Base-by-base conservation (phyloP, 2,113 vertebrate genomes). In the Dinomys branickii region DNA sequence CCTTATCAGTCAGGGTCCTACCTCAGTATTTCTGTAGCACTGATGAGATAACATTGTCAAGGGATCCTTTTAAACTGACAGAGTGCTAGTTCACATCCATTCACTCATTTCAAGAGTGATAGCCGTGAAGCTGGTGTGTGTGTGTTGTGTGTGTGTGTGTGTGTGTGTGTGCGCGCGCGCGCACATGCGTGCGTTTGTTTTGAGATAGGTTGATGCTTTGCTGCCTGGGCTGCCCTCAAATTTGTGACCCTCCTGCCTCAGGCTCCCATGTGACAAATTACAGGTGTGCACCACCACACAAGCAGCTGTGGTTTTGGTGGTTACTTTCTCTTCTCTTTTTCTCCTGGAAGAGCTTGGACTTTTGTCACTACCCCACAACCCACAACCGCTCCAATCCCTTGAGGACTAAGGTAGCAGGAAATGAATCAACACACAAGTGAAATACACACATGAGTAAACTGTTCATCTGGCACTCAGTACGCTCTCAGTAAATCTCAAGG, bases 391-490 rank as follows among this genome's bases (percentile, higher is more conserved):
- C 75, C 75, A 28, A 77, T 89, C 73, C 88, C n/a, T 73, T 50
- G 58, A 86, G 52, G 71, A 92, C n/a, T 61, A 86, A 92, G 28
- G 73, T 56, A 77, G 26, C 73, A 94, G 88, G 50, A 87, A 92
- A 77, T 77, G 52, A 87, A 65, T 41, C 41, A 75, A 54, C 0
- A 8, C 88, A 56, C 10, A 35, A 75, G 16, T 78, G 75, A 77
- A 86, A 82, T 59, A 77, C 28, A 63, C 35, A 50, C 19, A 85
- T 0, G 78, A 58, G 91, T 50, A 58, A 69, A 78, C 41, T 67
- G 65, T 59, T 65, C 59, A 50, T 30, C 33, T 17, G 30, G 30
- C 69, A 67, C 5, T 12, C 1, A 5, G 1, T 20, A 13, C 47
- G 20, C 47, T 91, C 56, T 96, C 71, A 47, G 41, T 44, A 75